Evolutionary conservation across 2,888 invertebrate species (phyloP).

Genomic region (Cybosia mesomella): DNA sequence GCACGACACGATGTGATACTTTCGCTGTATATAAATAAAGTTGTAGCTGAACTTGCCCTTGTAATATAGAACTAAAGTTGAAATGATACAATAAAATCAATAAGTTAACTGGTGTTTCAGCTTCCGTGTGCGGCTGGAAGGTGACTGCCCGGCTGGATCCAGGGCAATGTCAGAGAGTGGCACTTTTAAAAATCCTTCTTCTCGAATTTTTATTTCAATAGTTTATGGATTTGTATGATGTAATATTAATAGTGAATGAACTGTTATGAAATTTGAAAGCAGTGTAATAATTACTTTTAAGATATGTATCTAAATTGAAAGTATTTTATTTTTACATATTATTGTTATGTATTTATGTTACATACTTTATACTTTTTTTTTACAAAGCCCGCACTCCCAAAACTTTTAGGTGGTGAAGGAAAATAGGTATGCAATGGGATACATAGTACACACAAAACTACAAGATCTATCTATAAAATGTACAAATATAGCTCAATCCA

Average conservation of each 20-base stretch:
- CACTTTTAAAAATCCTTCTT: conserved; percentile 62
- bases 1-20: conserved; percentile 37
- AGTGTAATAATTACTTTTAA: neutral
- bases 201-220: conserved; percentile 34
- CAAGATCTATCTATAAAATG: no score
- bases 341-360: no score
- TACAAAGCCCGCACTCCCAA: no score
- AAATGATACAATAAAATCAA: conserved; percentile 52
- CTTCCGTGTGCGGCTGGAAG: conserved; percentile 68
- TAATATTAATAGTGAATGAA: conserved; percentile 9
- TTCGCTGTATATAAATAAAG: conserved; percentile 46
- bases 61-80: conserved; percentile 36
- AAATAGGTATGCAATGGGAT: no score
- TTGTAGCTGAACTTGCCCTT: conserved; percentile 60
- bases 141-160: conserved; percentile 74
- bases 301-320: conserved; percentile 8
- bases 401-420: no score
- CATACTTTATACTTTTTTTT: no score
- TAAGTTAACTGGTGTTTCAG: conserved; percentile 40
- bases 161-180: conserved; percentile 76
- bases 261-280: conserved; percentile 10
- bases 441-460: no score
- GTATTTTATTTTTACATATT: neutral
- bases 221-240: conserved; percentile 15
- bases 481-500: no score